Evolutionary conservation across 2,797 vertebrate species (phyloP).

Genomic region (Cyprinodon diabolis): DNA sequence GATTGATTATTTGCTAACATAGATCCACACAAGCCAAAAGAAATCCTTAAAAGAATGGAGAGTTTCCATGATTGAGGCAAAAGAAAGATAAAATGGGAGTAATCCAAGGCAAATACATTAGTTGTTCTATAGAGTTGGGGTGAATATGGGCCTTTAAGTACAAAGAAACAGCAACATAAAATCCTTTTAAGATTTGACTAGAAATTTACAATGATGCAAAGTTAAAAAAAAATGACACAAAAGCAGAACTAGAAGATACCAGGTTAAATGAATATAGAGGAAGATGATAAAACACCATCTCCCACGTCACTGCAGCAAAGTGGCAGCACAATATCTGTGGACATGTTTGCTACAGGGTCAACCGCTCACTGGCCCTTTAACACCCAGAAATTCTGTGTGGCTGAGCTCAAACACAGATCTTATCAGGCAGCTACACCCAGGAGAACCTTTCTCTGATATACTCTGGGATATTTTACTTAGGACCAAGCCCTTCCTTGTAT

Average conservation of each 20-base stretch:
- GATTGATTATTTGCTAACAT: too few relatives aligned
- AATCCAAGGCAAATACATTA: neutral
- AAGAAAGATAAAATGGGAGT: neutral
- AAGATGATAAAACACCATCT: neutral
- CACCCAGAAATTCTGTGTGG: constrained; percentile 62
- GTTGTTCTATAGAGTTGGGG: neutral
- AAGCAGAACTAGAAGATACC: neutral
- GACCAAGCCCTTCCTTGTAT: constrained; percentile 95
- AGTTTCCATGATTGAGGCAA: neutral
- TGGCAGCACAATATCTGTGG: constrained; percentile 55
- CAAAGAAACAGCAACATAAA: neutral
- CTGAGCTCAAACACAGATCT: constrained; percentile 76
- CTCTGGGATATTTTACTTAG: constrained; percentile 83
- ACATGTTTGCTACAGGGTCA: constrained; percentile 50
- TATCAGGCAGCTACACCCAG: constrained; percentile 80
- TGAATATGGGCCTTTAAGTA: neutral
- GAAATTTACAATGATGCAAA: neutral
- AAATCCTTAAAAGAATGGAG: neutral
- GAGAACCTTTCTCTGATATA: constrained; percentile 69
- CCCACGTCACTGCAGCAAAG: constrained; percentile 45
- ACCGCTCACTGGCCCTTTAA: constrained; percentile 33
- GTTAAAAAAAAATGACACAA: neutral
- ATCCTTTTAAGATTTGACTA: neutral
- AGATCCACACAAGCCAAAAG: neutral
- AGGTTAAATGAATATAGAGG: neutral